Base-by-base conservation (phyloP, 1,140 invertebrate species). In the Drosophila tropicalis region DNA sequence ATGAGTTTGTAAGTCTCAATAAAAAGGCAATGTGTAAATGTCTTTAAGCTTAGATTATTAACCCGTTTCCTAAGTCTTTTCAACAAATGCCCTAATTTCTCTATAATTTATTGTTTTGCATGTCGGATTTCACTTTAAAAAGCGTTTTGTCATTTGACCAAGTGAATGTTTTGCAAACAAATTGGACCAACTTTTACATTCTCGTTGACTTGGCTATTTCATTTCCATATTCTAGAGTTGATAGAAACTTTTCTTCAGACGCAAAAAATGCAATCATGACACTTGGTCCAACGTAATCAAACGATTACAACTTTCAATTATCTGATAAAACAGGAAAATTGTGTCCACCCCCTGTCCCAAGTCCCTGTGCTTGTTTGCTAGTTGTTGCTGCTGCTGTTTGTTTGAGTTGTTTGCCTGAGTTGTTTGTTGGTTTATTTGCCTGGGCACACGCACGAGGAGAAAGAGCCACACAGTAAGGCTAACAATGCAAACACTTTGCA, bases 281-380 rank as follows among this genome's bases (percentile, higher is more conserved):
- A 90, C 81, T 90, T 87, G 67, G 70, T 76, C 65, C 78, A 83
- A 78, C 69, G 83, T 89, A 80, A 87, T 91, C 74, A 81, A 81
- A 85, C 82, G 75, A 87, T 87, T 90, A 80, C 74, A 77, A 83
- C 81, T 89, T 89, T 89, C 85, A 89, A 89, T 89, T 89, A 89
- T 89, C 77, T 89, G 84, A 89, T 89, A 89, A 89, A 75, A 56
- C 60, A 73, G 66, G 39, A 60, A 84, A 78, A 73, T 70, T 65
- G 66, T 77, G 79, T 73, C 32, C 57, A 73, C 9, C 25, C 12
- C 22, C 22, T n/a, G 4, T 56, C n/a, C n/a, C n/a, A 17, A 36
- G 40, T 57, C 40, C 5, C 41, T 40, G 63, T 74, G 29, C 29
- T 29, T 29, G 29, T 29, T 29, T 58, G 39, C 13, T 19, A 36